Base-by-base conservation (phyloP, 1,140 invertebrate genomes). In the Spodoptera litura region DNA sequence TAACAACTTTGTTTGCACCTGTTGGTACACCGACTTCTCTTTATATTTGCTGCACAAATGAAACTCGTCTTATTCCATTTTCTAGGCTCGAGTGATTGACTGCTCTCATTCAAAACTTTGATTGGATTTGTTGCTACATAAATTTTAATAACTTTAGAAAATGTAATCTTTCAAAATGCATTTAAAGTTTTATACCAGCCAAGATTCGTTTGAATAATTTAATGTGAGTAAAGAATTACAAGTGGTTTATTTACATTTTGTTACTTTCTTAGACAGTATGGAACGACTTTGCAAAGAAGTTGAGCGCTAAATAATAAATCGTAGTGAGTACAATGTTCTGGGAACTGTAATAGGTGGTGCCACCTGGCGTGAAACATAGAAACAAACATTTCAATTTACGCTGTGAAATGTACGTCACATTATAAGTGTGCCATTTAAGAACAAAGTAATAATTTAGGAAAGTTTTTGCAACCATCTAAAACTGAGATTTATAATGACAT, bases 1-100 rank as follows among this genome's bases (percentile, higher is more conserved):
- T 52, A 52, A 13, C 49, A 62, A 75, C n/a, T 75, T 62, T 62
- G 58, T 75, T 73, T 73, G 59, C 73, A 75, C 73, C 73, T 75
- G 73, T 75, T 75, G 73, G 73, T 66, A 25, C 52, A 52, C 64
- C 58, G 27, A 31, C 58, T 31, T 31, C 25, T 31, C 15, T 27
- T 20, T 53, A 52, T 52, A 68, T 25, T 51, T 31, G 61, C 35
- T 64, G 61, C 64, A 52, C 64, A 52, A 52, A 52, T 27, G 20
- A 20, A 55, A 15, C 11, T 10, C 49, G 20, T 31, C n/a, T 49
- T 44, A 44, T 44, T 44, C 38, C 38, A 44, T 44, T 44, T 44
- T 44, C 35, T 64, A 13, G 35, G 13, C 11, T 15, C n/a, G 31
- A 20, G 35, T 64, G 61, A 64, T 64, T 20, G 61, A 64, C 61